A percentile compares a stretch with the other conserved stretches of the same genome.
phyloP scores from a whole-genome alignment of 2,113 vertebrate genomes.

The Butorides virescens region DNA sequence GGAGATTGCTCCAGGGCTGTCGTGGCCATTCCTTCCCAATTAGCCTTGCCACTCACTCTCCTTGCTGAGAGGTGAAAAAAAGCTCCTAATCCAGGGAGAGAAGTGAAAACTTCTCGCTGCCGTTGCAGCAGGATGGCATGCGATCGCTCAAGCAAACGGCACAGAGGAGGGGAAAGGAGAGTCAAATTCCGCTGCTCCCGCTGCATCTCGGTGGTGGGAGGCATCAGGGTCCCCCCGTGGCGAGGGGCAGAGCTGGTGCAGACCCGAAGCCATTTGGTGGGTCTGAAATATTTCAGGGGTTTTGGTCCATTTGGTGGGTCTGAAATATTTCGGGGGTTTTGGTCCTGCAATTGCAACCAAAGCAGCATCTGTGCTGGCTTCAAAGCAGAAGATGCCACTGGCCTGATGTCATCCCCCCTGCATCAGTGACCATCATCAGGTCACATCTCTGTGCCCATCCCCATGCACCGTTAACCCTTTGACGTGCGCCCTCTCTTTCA shows the following conservation, averaged over 20 bases:
- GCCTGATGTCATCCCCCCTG: not conserved
- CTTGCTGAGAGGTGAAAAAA: not conserved
- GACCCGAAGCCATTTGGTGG: not conserved
- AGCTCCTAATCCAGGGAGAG: not conserved
- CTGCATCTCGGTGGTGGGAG: not conserved
- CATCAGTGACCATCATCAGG: not conserved
- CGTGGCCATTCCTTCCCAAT: not conserved
- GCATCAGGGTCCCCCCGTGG: too few species aligned
- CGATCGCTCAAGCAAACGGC: fast-evolving
- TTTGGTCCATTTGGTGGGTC: fast-evolving
- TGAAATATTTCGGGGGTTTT: not conserved
- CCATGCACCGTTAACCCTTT: not conserved
- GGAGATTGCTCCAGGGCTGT: not conserved
- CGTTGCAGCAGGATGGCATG: not conserved
- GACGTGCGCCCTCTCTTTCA: slow-evolving; percentile 47
- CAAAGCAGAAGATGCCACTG: not conserved
- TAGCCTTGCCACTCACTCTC: not conserved
- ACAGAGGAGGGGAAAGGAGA: not conserved
- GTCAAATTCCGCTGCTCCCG: not conserved
- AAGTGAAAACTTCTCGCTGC: not conserved
- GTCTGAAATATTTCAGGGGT: not conserved
- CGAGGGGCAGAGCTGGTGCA: not conserved
- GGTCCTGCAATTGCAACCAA: not conserved
- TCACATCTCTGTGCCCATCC: not conserved
- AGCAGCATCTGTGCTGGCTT: not conserved